These are phyloP conservation scores for Colostygia pectinataria DNA, from an alignment of 2,888 invertebrate genomes.

Conservation along the genomic window DNA sequence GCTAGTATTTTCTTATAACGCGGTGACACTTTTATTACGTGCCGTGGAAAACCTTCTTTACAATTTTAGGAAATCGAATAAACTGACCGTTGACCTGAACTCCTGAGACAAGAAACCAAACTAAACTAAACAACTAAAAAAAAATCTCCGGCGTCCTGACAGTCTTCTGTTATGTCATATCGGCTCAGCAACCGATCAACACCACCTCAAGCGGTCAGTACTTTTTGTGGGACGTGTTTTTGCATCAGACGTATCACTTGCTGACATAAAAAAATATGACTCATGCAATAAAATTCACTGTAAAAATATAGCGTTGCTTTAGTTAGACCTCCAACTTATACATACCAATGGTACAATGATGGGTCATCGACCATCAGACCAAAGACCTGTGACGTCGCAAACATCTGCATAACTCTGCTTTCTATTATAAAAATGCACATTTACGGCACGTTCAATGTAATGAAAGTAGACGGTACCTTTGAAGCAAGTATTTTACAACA, in stretches of 20 bases:
- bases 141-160: too few relatives aligned
- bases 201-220: too few relatives aligned
- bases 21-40: constrained; percentile 30
- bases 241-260: too few relatives aligned
- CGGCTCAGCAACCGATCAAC: too few relatives aligned
- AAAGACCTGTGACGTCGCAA: constrained; percentile 39
- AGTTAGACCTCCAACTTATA: not conserved
- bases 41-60: constrained; percentile 7
- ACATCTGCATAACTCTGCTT: constrained; percentile 33
- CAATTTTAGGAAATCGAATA: constrained; percentile 14
- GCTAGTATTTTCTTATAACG: constrained; percentile 28
- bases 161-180: too few relatives aligned
- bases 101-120: too few relatives aligned
- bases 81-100: constrained; percentile 9
- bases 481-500: constrained; percentile 32
- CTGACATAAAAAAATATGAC: too few relatives aligned
- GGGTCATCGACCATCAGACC: constrained; percentile 47
- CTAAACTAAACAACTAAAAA: too few relatives aligned
- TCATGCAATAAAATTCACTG: too few relatives aligned
- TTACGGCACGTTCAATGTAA: constrained; percentile 35
- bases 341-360: constrained; percentile 4
- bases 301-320: too few relatives aligned
- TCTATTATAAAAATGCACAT: constrained; percentile 42
- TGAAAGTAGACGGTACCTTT: constrained; percentile 30
- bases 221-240: too few relatives aligned